Evolutionary conservation across 2,113 vertebrate species (phyloP).

Genomic region (Sebastes fasciatus): DNA sequence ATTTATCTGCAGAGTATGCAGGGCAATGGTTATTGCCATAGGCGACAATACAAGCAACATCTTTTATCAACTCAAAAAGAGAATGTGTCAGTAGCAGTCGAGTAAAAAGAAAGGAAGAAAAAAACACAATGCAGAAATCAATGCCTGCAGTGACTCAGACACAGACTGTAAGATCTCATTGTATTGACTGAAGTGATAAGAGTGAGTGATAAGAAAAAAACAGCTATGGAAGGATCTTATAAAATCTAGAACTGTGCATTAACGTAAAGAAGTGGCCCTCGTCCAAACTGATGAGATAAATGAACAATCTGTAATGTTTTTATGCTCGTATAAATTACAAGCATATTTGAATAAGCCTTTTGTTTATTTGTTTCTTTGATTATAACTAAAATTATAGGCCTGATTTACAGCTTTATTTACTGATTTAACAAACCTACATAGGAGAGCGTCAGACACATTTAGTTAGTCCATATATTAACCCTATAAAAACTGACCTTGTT

Average conservation of each 20-base stretch:
- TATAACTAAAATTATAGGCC: neutral
- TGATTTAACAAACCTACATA: neutral
- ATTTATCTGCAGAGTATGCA: neutral
- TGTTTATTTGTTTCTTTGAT: neutral
- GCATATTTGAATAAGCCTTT: neutral
- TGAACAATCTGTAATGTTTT: neutral
- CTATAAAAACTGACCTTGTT: too few species aligned
- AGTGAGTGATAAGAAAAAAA: slow-evolving; percentile 15
- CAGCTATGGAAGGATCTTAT: neutral
- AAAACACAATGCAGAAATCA: slow-evolving; percentile 4
- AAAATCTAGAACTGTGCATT: neutral
- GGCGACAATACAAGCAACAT: neutral
- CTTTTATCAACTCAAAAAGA: neutral
- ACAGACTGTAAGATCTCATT: slow-evolving; percentile 3
- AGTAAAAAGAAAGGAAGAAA: neutral
- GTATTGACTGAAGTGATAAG: slow-evolving; percentile 17
- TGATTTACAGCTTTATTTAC: neutral
- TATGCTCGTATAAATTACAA: neutral
- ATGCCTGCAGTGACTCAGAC: slow-evolving; percentile 31
- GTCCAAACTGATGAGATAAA: neutral
- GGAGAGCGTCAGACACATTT: neutral
- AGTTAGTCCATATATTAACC: neutral
- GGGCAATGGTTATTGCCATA: neutral
- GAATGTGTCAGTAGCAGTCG: neutral
- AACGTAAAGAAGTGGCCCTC: neutral